Conservation (phyloP, 2,113 vertebrate genomes). For the Loxodonta africana region DNA sequence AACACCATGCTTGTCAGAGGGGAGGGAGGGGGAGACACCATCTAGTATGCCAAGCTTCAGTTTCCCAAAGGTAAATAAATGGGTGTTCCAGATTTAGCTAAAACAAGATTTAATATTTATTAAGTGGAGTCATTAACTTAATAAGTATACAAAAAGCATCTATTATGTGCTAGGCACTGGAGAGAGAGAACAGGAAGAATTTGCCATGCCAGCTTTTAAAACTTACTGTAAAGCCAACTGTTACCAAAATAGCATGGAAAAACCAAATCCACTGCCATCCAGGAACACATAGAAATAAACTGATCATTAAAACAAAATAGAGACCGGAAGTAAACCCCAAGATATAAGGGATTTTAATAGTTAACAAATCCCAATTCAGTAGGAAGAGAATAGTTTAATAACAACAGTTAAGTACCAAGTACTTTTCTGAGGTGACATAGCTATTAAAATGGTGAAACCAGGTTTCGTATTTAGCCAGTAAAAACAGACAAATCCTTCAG, state of each 20-base stretch:
- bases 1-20: neutral
- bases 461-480: neutral
- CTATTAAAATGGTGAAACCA: neutral
- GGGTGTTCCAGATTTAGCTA: neutral
- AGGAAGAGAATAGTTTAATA: neutral
- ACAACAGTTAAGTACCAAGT: constrained; percentile 11
- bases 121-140: neutral
- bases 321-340: neutral
- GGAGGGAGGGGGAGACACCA: neutral
- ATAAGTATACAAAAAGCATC: neutral
- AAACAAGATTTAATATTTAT: constrained; percentile 28
- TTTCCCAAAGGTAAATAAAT: neutral
- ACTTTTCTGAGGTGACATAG: neutral
- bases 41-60: neutral
- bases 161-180: neutral
- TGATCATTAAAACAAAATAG: neutral
- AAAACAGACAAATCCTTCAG: neutral
- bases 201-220: neutral
- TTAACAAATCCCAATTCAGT: neutral
- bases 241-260: neutral
- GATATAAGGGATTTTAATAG: neutral
- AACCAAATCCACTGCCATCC: too few relatives aligned
- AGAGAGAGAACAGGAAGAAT: constrained; percentile 33
- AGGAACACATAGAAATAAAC: neutral
- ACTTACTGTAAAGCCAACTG: neutral